Evolutionary conservation across 2,113 vertebrate species (phyloP), one percentile per base, ranked within the genome.

Genomic region (Rhombomys opimus): DNA sequence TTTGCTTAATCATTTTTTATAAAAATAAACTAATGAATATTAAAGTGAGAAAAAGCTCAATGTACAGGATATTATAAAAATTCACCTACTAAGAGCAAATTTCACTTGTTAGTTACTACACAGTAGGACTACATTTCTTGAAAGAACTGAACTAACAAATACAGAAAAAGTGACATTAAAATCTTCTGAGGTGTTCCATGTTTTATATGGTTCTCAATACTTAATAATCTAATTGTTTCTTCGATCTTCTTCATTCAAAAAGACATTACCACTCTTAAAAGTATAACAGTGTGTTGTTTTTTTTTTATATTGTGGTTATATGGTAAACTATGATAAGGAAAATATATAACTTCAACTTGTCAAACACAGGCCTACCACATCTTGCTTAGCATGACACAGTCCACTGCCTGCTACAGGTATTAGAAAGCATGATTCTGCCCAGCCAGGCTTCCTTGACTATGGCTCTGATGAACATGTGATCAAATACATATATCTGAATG

Each of bases 21-120:
- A 27, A 88, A 95, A 90, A 73, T 86, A 67, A 63, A 17, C 38
- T 87, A 96, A 87, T 57, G 89, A 91, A 77, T 84, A 13, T 32
- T 77, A 70, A 9, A 81, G 77, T 81, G 59, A 90, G 35, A 18
- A 97, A 77, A 7, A 63, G 13, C 35, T 78, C 5, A 59, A 23
- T 65, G 88, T 8, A 57, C 65, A 27, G 54, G 50, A 41, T 41
- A 57, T 57, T 46, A 46, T 46, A 46, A 80, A 97, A 94, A 35
- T 27, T 57, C 86, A 91, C 10, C 9, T 75, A 59, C 12, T 41
- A 84, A 93, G 2, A 9, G 4, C n/a, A 50, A 61, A 88, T 82
- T 59, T 89, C 50, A 90, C 81, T 73, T 89, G 57, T 90, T 72
- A 87, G 10, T 81, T 93, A 87, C 20, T 68, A 93, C 1, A 77